Evolutionary conservation across 2,113 vertebrate genomes (phyloP).

Genomic region (Elephantulus edwardii): DNA sequence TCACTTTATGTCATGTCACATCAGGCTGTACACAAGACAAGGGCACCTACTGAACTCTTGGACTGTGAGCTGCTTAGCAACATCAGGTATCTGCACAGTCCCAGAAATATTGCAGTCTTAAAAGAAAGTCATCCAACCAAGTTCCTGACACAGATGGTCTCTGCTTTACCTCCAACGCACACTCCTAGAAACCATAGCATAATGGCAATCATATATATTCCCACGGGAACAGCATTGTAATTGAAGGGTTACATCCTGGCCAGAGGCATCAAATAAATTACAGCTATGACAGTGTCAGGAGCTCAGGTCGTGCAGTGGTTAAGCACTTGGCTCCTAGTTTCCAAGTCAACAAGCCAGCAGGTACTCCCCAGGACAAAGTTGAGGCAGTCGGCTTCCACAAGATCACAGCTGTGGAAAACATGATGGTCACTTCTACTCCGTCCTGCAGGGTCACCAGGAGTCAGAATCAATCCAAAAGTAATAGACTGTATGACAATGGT

Average conservation of each 20-base stretch:
- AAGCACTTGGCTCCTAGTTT: too few species aligned
- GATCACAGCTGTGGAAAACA: not conserved
- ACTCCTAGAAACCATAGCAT: not conserved
- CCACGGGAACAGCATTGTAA: not conserved
- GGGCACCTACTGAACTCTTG: not conserved
- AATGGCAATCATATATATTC: not conserved
- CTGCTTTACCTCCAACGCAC: not conserved
- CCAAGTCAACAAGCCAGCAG: too few species aligned
- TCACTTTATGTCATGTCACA: not conserved
- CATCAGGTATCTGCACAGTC: not conserved
- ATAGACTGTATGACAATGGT: not conserved
- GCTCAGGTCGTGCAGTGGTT: not conserved
- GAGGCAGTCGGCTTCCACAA: not conserved
- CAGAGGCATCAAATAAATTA: not conserved
- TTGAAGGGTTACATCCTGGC: not conserved
- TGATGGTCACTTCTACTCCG: not conserved
- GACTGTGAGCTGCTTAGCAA: accelerated
- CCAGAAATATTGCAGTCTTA: not conserved
- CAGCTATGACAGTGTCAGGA: not conserved
- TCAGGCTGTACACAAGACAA: not conserved
- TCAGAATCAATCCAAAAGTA: not conserved
- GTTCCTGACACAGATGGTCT: not conserved
- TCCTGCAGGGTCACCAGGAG: not conserved
- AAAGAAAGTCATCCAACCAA: too few species aligned
- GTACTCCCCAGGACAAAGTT: not conserved